phyloP scores from a whole-genome alignment of 2,888 invertebrate species.

The Branchipolynoe longqiensis region DNA sequence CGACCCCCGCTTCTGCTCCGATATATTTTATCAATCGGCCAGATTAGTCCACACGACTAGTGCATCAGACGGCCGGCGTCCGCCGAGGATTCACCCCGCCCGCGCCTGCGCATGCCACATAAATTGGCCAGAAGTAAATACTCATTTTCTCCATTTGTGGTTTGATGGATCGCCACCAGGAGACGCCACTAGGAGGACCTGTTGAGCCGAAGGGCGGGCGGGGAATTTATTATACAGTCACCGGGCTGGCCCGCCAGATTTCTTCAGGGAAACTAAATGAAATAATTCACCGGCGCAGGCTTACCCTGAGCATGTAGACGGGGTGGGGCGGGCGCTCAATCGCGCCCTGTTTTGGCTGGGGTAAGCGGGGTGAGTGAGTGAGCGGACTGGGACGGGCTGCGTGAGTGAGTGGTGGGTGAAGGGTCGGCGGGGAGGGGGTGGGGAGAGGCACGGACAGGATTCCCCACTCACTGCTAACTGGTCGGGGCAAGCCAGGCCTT shows the following conservation, averaged over 20 bases:
- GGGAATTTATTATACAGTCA: conserved; percentile 43
- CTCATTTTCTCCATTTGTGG: conserved; percentile 53
- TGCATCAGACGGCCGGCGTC: conserved; percentile 29
- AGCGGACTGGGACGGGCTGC: not conserved
- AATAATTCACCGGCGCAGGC: conserved; percentile 44
- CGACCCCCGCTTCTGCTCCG: conserved; percentile 29
- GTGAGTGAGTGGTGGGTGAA: too few species aligned
- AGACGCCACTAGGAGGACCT: conserved; percentile 48
- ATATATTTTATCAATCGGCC: conserved; percentile 56
- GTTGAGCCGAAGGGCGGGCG: conserved; percentile 36
- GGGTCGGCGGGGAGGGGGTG: not conserved
- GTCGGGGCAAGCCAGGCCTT: too few species aligned
- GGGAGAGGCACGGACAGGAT: not conserved
- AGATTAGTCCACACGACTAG: conserved; percentile 51
- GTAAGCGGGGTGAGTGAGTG: not conserved
- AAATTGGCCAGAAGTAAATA: conserved; percentile 55
- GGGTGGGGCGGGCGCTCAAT: conserved; percentile 24
- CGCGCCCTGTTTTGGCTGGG: conserved; percentile 23
- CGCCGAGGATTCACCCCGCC: conserved; percentile 33
- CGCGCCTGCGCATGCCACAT: conserved; percentile 26
- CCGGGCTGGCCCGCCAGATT: conserved; percentile 47
- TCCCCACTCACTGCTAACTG: too few species aligned
- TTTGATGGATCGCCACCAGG: conserved; percentile 54
- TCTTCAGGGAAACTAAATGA: conserved; percentile 57
- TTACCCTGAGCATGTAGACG: conserved; percentile 5